These are phyloP conservation scores for Chondrosia reniformis DNA, from an alignment of 37 sponge, comb jelly and placozoan species.

Conservation along the genomic window DNA sequence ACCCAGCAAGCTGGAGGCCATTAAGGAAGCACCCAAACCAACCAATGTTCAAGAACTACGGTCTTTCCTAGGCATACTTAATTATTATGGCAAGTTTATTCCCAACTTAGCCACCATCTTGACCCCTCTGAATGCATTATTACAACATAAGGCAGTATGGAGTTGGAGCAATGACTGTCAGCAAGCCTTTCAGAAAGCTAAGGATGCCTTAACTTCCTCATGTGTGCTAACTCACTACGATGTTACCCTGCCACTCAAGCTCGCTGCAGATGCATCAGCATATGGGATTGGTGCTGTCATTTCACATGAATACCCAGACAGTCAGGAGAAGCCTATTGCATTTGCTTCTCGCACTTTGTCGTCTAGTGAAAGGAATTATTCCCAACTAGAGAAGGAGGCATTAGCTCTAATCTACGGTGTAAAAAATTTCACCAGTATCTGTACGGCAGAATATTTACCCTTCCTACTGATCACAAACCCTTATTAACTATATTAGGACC, in stretches of 20 bases:
- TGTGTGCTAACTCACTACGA: constrained; percentile 2
- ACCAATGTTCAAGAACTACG: not conserved
- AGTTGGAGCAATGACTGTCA: not conserved
- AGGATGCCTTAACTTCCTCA: not conserved
- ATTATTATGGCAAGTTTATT: constrained; percentile 19
- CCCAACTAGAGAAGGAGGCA: not conserved
- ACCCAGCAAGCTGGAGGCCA: not conserved
- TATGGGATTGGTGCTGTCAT: constrained; percentile 14
- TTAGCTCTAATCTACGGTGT: not conserved
- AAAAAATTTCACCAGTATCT: constrained; percentile 1
- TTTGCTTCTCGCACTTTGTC: not conserved
- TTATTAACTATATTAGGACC: constrained; percentile 5
- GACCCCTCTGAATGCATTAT: not conserved
- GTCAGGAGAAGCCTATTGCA: not conserved
- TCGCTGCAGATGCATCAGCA: constrained; percentile 13
- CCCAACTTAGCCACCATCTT: not conserved
- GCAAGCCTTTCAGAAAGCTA: not conserved
- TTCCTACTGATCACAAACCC: constrained; percentile 11
- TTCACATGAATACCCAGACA: constrained; percentile 1
- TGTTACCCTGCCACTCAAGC: not conserved
- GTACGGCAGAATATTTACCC: constrained; percentile 8
- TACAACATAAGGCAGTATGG: not conserved
- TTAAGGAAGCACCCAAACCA: not conserved
- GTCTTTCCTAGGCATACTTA: constrained; percentile 1
- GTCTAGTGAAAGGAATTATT: not conserved